Evolutionary conservation across 1,140 invertebrate species (phyloP).

Genomic region (Papilio helenus): DNA sequence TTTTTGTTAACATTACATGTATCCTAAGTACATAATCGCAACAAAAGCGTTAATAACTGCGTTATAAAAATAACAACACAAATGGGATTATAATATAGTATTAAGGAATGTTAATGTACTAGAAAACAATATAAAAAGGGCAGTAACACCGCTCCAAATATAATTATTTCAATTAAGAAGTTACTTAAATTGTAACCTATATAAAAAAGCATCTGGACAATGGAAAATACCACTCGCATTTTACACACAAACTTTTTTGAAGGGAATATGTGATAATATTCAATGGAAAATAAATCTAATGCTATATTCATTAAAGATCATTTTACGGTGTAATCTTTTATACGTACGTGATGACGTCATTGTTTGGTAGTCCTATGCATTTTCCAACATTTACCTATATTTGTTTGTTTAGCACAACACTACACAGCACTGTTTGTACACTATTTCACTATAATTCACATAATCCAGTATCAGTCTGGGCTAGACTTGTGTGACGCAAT

Average conservation of each 20-base stretch:
- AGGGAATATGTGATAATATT: too few species aligned
- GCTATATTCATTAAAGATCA: background rate
- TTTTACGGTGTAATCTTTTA: background rate
- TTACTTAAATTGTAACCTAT: too few species aligned
- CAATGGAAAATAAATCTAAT: background rate
- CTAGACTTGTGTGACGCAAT: conserved; percentile 85
- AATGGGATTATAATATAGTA: background rate
- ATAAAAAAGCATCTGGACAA: too few species aligned
- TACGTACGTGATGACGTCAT: background rate
- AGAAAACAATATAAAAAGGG: conserved; percentile 11
- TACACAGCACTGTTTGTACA: conserved; percentile 19
- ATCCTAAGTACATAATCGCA: conserved; percentile 39
- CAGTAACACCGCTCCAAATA: background rate
- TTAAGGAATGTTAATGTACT: background rate
- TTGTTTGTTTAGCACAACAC: background rate
- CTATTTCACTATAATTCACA: conserved; percentile 36
- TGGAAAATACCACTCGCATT: too few species aligned
- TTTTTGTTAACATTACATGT: conserved; percentile 43
- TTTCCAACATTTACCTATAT: background rate
- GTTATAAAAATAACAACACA: conserved; percentile 43
- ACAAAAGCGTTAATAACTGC: conserved; percentile 41
- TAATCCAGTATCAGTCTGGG: conserved; percentile 37
- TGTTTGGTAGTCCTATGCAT: background rate
- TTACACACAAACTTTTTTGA: too few species aligned
- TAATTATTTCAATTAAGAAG: background rate